phyloP scores from a whole-genome alignment of 2,797 vertebrate species.

The Atherinosoma microstoma region DNA sequence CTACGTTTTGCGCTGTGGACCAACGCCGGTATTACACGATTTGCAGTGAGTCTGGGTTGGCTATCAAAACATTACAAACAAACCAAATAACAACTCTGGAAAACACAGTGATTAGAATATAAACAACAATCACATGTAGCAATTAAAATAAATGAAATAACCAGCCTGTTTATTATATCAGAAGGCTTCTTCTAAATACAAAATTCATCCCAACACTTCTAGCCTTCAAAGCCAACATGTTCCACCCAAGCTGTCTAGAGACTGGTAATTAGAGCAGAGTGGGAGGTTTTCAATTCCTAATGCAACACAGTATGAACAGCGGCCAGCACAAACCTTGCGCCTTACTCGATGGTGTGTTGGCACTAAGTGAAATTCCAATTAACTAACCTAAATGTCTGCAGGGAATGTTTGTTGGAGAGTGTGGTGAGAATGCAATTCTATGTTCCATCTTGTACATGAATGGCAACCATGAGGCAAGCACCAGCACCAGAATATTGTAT shows the following conservation, averaged over 20 bases:
- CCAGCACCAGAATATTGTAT: conserved; percentile 20
- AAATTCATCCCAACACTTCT: conserved; percentile 31
- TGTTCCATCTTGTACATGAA: conserved; percentile 48
- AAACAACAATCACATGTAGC: background rate
- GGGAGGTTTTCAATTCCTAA: conserved; percentile 72
- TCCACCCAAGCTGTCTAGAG: conserved; percentile 60
- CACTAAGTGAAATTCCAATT: conserved; percentile 74
- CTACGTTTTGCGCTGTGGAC: too few relatives aligned
- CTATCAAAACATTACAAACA: conserved; percentile 6
- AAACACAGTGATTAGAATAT: conserved; percentile 2
- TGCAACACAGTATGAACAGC: conserved; percentile 63
- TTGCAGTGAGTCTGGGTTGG: too few relatives aligned
- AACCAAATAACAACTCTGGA: background rate
- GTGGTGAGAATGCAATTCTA: conserved; percentile 62
- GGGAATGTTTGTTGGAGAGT: conserved; percentile 60
- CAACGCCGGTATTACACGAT: too few relatives aligned
- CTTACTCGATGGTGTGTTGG: conserved; percentile 67
- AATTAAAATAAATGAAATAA: conserved; percentile 24
- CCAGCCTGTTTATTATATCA: conserved; percentile 34
- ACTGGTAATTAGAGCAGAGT: conserved; percentile 69
- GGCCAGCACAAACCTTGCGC: conserved; percentile 60
- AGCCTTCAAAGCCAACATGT: conserved; percentile 39
- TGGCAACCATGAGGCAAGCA: conserved; percentile 35
- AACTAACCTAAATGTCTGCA: conserved; percentile 69
- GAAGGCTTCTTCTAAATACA: conserved; percentile 39